Evolutionary conservation across 2,888 invertebrate species (phyloP).

Genomic region (Adelphocoris suturalis): DNA sequence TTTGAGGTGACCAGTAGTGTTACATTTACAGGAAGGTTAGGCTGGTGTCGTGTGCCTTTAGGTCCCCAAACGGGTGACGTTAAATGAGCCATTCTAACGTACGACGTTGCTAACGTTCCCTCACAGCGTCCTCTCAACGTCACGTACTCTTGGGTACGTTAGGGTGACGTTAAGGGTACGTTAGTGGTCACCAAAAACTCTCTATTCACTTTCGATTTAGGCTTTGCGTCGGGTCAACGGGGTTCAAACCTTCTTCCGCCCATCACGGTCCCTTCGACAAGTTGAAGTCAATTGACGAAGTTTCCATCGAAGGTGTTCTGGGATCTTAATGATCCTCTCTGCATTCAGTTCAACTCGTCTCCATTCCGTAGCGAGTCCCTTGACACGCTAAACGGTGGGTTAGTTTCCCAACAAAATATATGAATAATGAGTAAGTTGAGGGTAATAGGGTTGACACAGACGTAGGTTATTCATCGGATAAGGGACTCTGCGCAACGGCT

Average conservation of each 20-base stretch:
- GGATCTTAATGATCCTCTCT: constrained; percentile 34
- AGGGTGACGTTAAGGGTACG: too few relatives aligned
- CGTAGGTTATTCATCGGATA: background rate
- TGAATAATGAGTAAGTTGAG: background rate
- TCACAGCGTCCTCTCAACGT: too few relatives aligned
- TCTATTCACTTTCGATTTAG: background rate
- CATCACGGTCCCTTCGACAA: background rate
- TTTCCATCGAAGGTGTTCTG: constrained; percentile 13
- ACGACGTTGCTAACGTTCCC: too few relatives aligned
- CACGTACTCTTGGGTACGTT: too few relatives aligned
- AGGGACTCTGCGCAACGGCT: background rate
- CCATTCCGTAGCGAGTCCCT: background rate
- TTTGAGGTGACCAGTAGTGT: too few relatives aligned
- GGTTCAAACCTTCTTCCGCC: background rate
- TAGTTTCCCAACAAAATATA: background rate
- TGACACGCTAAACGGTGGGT: background rate
- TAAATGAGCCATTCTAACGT: too few relatives aligned
- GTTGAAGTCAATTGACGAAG: constrained; percentile 47
- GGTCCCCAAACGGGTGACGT: too few relatives aligned
- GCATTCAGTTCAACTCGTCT: background rate
- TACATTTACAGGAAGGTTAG: too few relatives aligned
- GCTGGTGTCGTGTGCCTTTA: too few relatives aligned
- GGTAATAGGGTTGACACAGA: background rate
- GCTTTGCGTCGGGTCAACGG: background rate
- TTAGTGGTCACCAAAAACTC: too few relatives aligned